A percentile compares a stretch with the other conserved stretches of the same genome.
These are phyloP conservation scores for Abscondita cerata DNA, from an alignment of 2,888 invertebrate genomes.

Conservation along the genomic window DNA sequence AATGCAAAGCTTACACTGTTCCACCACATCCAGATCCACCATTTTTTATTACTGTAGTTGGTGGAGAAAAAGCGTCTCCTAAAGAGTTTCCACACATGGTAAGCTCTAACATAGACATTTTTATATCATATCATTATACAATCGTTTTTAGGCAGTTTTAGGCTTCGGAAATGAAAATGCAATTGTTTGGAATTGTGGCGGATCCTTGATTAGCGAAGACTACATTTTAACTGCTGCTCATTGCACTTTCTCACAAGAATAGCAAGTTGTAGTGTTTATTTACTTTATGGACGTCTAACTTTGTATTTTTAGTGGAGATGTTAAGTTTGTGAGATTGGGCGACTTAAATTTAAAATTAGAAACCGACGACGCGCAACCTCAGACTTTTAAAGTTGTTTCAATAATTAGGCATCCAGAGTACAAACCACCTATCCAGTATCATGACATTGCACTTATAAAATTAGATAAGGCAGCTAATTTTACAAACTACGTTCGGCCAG, in stretches of 20 bases:
- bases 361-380: slow-evolving; percentile 19
- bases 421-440: slow-evolving; percentile 52
- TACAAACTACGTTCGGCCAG: slow-evolving; percentile 54
- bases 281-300: background rate
- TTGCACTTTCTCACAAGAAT: slow-evolving; percentile 56
- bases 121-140: background rate
- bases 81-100: slow-evolving; percentile 57
- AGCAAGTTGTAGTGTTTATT: slow-evolving; percentile 41
- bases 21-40: background rate
- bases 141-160: slow-evolving; percentile 48
- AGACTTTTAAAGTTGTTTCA: slow-evolving; percentile 38
- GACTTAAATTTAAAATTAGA: slow-evolving; percentile 49
- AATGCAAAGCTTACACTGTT: slow-evolving; percentile 18
- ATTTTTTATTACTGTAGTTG: slow-evolving; percentile 14
- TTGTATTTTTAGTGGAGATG: slow-evolving; percentile 49
- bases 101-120: background rate
- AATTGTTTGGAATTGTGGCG: slow-evolving; percentile 68
- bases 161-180: slow-evolving; percentile 48
- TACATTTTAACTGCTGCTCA: slow-evolving; percentile 75
- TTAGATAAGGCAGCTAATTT: slow-evolving; percentile 52
- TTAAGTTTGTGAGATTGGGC: slow-evolving; percentile 55
- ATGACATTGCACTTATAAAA: slow-evolving; percentile 60
- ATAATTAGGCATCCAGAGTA: slow-evolving; percentile 56
- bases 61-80: slow-evolving; percentile 43
- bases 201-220: slow-evolving; percentile 67